phyloP scores from a whole-genome alignment of 1,140 invertebrate genomes.

The Philotrypesis tridentata region DNA sequence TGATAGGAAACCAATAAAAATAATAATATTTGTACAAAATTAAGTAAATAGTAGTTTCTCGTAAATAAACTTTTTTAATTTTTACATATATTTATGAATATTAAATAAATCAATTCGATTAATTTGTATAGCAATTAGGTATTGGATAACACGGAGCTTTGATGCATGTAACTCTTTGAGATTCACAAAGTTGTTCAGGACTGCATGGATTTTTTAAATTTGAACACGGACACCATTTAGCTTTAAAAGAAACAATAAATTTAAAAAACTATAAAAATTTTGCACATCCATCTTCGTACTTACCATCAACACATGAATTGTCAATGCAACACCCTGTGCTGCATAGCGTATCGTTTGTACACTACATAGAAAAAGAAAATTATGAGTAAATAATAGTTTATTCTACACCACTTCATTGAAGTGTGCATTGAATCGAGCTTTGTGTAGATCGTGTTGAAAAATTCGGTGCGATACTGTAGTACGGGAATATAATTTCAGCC shows the following conservation, averaged over 20 bases:
- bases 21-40: background rate
- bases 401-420: too few relatives aligned
- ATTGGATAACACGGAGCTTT: constrained; percentile 12
- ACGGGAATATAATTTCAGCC: too few relatives aligned
- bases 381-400: too few relatives aligned
- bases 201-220: background rate
- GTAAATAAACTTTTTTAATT: background rate
- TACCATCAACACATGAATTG: background rate
- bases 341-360: background rate
- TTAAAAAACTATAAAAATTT: background rate
- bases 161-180: background rate
- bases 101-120: background rate
- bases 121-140: background rate
- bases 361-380: background rate
- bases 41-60: too few relatives aligned
- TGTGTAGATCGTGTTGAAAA: too few relatives aligned
- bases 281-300: background rate
- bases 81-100: background rate
- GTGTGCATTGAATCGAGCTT: too few relatives aligned
- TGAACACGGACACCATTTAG: background rate
- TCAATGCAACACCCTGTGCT: background rate
- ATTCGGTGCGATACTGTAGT: too few relatives aligned
- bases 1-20: too few relatives aligned
- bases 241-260: background rate
- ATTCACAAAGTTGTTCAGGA: background rate